Evolutionary conservation across 2,797 vertebrate genomes (phyloP).

Genomic region (Taeniopygia guttata): DNA sequence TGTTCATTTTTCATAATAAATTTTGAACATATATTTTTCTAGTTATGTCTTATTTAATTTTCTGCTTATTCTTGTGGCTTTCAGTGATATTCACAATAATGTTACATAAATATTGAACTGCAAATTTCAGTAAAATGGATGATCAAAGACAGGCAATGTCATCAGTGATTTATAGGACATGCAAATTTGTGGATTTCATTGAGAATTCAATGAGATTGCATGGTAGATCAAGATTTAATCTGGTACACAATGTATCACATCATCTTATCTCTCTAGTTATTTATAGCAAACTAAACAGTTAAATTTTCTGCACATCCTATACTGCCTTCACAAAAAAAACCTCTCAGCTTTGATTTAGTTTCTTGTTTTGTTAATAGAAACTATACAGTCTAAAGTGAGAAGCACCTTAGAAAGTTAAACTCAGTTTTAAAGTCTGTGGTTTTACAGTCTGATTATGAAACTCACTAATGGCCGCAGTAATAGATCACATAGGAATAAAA

Average conservation of each 20-base stretch:
- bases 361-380: background rate
- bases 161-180: background rate
- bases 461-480: background rate
- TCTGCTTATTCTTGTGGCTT: background rate
- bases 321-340: background rate
- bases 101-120: background rate
- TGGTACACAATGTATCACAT: background rate
- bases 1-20: background rate
- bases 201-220: background rate
- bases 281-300: background rate
- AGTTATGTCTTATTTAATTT: background rate
- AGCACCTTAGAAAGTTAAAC: background rate
- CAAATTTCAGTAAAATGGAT: background rate
- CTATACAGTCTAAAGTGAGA: background rate
- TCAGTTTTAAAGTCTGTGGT: background rate
- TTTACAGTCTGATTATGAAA: background rate
- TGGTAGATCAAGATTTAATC: background rate
- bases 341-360: background rate
- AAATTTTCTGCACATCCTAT: background rate
- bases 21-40: background rate
- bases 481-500: background rate
- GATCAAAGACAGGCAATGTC: slow-evolving; percentile 3
- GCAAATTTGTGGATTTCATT: background rate
- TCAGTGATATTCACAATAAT: background rate
- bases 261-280: background rate